A percentile compares a stretch with the other conserved stretches of the same genome.
These are phyloP conservation scores for Globicephala melas DNA, from an alignment of 2,113 vertebrate species.

Conservation along the genomic window DNA sequence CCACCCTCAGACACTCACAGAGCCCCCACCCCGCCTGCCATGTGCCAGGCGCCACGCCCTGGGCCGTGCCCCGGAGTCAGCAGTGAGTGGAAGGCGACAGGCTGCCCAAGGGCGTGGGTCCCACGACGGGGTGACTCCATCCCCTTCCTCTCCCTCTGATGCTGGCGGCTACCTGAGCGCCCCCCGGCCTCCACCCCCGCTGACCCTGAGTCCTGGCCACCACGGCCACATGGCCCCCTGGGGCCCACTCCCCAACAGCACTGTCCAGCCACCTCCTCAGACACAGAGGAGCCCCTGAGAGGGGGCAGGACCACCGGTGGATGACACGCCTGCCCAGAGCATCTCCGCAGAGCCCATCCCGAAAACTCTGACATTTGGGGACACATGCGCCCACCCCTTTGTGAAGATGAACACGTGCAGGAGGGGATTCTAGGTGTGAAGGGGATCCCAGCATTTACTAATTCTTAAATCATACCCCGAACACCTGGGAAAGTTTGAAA, in stretches of 20 bases:
- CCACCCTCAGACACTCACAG: rapidly evolving
- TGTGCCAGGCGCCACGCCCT: not conserved
- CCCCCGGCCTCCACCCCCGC: rapidly evolving
- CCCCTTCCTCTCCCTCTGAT: rapidly evolving
- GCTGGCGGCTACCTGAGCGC: rapidly evolving
- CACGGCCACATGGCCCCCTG: rapidly evolving
- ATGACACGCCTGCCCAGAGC: rapidly evolving
- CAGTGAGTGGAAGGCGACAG: not conserved
- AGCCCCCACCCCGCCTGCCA: rapidly evolving
- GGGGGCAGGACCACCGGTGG: not conserved
- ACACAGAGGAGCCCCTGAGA: not conserved
- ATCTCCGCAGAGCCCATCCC: not conserved
- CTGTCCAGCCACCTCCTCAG: rapidly evolving
- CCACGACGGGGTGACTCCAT: rapidly evolving
- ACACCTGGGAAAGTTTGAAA: constrained; percentile 65
- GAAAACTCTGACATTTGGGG: rapidly evolving
- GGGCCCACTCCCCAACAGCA: rapidly evolving
- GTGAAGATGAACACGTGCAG: rapidly evolving
- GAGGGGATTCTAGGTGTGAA: rapidly evolving
- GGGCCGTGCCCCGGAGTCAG: no score
- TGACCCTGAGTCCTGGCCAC: rapidly evolving
- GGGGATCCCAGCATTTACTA: not conserved
- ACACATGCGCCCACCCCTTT: rapidly evolving
- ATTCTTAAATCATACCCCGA: not conserved
- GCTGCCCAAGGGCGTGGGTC: not conserved